Conservation (phyloP, 2,888 invertebrate species). For the Diarsia rubi region DNA sequence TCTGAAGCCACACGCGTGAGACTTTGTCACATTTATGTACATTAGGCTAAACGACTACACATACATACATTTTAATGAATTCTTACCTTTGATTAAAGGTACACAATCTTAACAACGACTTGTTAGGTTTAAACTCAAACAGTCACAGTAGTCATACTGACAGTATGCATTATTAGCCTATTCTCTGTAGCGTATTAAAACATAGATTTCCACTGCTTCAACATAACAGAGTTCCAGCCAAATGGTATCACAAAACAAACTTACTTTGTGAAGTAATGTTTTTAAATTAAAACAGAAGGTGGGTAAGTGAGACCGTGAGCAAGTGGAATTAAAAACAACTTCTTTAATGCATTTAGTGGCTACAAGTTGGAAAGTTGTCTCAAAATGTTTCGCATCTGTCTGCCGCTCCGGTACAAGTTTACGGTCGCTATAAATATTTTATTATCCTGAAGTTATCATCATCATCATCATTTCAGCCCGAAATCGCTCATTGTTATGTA, state of each 20-base stretch:
- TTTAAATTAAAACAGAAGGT: not conserved
- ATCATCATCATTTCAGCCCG: too few species aligned
- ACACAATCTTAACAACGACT: not conserved
- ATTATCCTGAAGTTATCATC: slow-evolving; percentile 58
- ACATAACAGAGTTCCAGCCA: not conserved
- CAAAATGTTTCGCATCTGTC: slow-evolving; percentile 58
- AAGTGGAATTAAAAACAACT: slow-evolving; percentile 20
- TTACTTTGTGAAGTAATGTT: not conserved
- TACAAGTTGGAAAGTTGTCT: slow-evolving; percentile 46
- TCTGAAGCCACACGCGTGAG: not conserved
- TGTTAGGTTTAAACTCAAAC: not conserved
- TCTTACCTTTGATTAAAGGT: not conserved
- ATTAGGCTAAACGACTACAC: not conserved
- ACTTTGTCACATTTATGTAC: slow-evolving; percentile 8
- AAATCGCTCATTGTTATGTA: too few species aligned
- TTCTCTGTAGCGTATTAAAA: not conserved
- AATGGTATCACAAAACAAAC: not conserved
- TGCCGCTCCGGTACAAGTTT: slow-evolving; percentile 55
- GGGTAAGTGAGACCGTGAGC: not conserved
- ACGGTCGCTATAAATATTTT: slow-evolving; percentile 68
- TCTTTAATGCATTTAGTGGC: slow-evolving; percentile 10
- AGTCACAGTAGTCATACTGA: not conserved
- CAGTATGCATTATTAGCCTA: not conserved
- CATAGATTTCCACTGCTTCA: too few species aligned
- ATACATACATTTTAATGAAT: not conserved